Evolutionary conservation across 23 tunicate species (phyloP), one percentile per base, ranked within the genome.

Genomic region (Styela plicata): DNA sequence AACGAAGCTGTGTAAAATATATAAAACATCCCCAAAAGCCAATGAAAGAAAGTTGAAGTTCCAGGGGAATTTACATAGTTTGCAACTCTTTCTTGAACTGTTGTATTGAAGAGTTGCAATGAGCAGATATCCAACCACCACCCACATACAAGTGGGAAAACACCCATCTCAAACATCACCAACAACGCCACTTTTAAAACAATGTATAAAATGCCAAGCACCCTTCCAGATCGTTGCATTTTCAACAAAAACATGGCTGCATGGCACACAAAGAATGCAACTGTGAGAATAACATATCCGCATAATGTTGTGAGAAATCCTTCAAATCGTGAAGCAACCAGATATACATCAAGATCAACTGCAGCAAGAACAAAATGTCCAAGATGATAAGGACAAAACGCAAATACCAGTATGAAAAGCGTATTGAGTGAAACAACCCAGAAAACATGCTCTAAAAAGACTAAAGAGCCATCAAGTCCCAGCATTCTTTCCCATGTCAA

Each of bases 301-400:
- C 85, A 89, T 16, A 84, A 63, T 2, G 94, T 67, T 5, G 94
- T 89, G 24, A 89, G 35, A 2, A 89, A 78, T 37, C 94, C 88
- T 84, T 89, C 94, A 31, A 89, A 79, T 66, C 74, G 70, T 27
- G 94, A 83, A 31, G 88, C 85, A 69, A 27, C 31, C 23, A 67
- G 31, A 22, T 89, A 80, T 25, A 71, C 34, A 44, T 84, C 52
- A 64, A 89, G 52, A 65, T 80, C 85, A 30, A 80, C 35, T 26
- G 34, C 35, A 7, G 84, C 24, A 18, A 89, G 76, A 52, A 84
- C 53, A 74, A 84, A 89, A 74, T 89, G 94, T 19, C 97, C 97
- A 33, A 92, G 86, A 84, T 92, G 97, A 65, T 87, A 92, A 2
- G 97, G 97, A 79, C 97, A 91, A 83, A 85, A 91, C 0, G 97